These are phyloP conservation scores for Anguilla megastoma DNA, from an alignment of 2,797 vertebrate species.

Conservation along the genomic window DNA sequence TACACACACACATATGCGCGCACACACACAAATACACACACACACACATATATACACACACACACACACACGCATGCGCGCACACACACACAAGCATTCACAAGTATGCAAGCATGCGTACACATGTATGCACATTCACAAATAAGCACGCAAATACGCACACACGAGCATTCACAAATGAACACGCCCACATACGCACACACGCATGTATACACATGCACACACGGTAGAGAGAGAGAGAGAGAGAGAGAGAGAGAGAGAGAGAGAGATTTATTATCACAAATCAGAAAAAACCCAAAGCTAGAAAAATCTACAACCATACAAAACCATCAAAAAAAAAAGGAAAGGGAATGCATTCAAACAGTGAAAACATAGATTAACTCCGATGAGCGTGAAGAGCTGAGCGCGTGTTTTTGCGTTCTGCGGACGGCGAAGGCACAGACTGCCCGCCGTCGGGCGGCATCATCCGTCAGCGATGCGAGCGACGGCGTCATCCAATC, in stretches of 20 bases:
- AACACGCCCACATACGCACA: slow-evolving; percentile 10
- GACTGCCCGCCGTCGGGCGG: not conserved
- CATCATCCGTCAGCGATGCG: not conserved
- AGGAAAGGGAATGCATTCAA: not conserved
- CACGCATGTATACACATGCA: slow-evolving; percentile 22
- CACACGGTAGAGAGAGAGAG: not conserved
- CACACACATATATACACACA: slow-evolving; percentile 1
- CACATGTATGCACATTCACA: not conserved
- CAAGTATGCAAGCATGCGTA: not conserved
- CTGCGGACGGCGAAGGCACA: not conserved
- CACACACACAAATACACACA: not conserved
- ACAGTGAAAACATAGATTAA: not conserved
- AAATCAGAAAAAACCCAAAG: not conserved
- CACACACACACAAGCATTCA: not conserved
- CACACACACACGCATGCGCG: not conserved
- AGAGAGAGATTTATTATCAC: slow-evolving; percentile 48
- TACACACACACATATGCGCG: not conserved
- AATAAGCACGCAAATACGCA: not conserved
- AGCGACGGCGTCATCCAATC: not conserved
- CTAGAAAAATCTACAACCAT: not conserved
- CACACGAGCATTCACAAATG: not conserved
- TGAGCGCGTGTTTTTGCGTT: not conserved
- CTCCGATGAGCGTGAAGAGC: not conserved
- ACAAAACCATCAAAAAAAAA: too few species aligned
- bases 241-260: not conserved